Conservation (phyloP, 2,113 vertebrate genomes). For the Delphinapterus leucas region DNA sequence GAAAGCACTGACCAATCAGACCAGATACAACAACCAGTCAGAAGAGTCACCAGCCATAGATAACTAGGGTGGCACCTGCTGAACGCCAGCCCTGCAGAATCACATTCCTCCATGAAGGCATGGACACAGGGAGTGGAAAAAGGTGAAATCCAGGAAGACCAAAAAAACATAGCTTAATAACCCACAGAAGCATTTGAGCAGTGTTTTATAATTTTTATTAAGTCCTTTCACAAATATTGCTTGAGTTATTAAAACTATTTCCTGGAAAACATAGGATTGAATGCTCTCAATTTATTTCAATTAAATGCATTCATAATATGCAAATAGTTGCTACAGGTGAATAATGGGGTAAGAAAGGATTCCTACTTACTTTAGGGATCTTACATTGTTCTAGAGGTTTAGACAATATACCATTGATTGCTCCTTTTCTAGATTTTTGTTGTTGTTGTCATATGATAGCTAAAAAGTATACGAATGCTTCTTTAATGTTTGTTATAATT, state of each 20-base stretch:
- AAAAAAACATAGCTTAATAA: not conserved
- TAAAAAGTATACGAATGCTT: not conserved
- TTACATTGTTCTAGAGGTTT: not conserved
- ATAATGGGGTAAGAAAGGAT: not conserved
- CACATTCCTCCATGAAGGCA: not conserved
- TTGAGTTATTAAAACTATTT: not conserved
- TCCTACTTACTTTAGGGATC: not conserved
- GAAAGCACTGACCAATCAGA: not conserved
- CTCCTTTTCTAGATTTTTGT: not conserved
- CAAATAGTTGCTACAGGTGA: not conserved
- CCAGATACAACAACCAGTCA: not conserved
- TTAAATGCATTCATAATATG: not conserved
- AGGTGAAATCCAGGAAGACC: not conserved
- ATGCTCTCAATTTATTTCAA: not conserved
- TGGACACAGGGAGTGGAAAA: not conserved
- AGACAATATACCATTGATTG: not conserved
- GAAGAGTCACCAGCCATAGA: not conserved
- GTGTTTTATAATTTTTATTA: not conserved
- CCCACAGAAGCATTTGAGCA: not conserved
- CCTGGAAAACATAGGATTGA: not conserved
- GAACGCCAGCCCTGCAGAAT: not conserved
- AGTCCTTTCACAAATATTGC: not conserved
- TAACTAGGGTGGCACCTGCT: not conserved
- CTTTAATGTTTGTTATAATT: not conserved
- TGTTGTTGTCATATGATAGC: not conserved